These are phyloP conservation scores for Indri indri DNA, from an alignment of 2,113 vertebrate species.

Conservation along the genomic window DNA sequence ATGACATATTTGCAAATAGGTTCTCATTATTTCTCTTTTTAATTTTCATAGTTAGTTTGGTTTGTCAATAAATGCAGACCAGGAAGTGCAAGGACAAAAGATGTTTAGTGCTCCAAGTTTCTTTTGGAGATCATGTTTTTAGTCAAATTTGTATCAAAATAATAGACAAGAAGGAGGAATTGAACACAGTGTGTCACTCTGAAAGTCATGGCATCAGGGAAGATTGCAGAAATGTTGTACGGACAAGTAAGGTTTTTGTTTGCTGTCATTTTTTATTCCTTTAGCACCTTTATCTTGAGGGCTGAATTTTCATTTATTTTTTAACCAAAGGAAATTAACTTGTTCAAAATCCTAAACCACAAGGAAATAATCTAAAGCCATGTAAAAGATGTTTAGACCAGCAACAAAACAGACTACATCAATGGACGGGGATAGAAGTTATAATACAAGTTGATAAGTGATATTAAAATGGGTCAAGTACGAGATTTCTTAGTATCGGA, in stretches of 20 bases:
- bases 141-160: slow-evolving; percentile 24
- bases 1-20: slow-evolving; percentile 50
- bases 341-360: slow-evolving; percentile 3
- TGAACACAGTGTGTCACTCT: not conserved
- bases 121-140: slow-evolving; percentile 12
- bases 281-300: not conserved
- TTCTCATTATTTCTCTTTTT: slow-evolving; percentile 48
- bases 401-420: not conserved
- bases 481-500: not conserved
- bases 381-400: not conserved
- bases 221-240: not conserved
- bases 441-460: not conserved
- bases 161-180: not conserved
- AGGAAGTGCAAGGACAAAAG: slow-evolving; percentile 29
- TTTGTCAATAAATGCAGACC: slow-evolving; percentile 51
- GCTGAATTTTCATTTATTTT: not conserved
- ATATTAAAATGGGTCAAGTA: not conserved
- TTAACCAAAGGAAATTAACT: not conserved
- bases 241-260: not conserved
- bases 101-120: not conserved
- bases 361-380: not conserved
- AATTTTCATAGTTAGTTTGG: slow-evolving; percentile 44
- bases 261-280: not conserved
- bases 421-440: not conserved
- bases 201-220: not conserved